phyloP scores from a whole-genome alignment of 1,140 invertebrate species.

The Hycleus phaleratus region DNA sequence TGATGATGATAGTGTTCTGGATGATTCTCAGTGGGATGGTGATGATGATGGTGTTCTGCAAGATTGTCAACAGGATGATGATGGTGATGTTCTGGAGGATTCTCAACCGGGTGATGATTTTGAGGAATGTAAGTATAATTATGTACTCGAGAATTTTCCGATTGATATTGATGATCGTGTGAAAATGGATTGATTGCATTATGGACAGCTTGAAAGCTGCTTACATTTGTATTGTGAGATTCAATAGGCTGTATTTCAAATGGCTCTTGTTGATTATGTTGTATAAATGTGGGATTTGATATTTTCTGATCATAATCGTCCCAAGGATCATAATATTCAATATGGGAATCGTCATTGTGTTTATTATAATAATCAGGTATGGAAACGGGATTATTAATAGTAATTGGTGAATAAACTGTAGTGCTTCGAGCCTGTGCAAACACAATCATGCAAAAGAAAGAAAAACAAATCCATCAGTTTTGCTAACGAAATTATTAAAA shows the following conservation, averaged over 20 bases:
- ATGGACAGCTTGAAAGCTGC: background rate
- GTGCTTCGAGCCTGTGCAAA: constrained; percentile 31
- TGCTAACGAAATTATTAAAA: background rate
- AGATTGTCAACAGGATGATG: constrained; percentile 4
- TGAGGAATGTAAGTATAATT: background rate
- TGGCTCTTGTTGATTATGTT: background rate
- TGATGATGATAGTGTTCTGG: constrained; percentile 6
- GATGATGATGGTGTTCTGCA: constrained; percentile 4
- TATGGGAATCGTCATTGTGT: background rate
- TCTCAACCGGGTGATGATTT: background rate
- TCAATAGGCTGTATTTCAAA: constrained; percentile 23
- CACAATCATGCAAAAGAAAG: constrained; percentile 35
- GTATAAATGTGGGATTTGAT: background rate
- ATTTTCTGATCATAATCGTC: constrained; percentile 45
- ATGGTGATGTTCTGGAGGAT: constrained; percentile 10
- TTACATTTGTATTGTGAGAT: constrained; percentile 37
- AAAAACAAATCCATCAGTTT: constrained; percentile 13
- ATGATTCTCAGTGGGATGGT: background rate
- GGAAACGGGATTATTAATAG: constrained; percentile 13
- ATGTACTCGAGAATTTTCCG: background rate
- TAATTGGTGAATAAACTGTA: constrained; percentile 24
- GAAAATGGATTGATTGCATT: too few relatives aligned
- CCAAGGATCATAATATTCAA: constrained; percentile 43
- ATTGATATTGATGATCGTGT: background rate
- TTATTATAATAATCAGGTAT: constrained; percentile 4